Conservation (phyloP, 2,888 invertebrate genomes). For the Aphidius colemani region DNA sequence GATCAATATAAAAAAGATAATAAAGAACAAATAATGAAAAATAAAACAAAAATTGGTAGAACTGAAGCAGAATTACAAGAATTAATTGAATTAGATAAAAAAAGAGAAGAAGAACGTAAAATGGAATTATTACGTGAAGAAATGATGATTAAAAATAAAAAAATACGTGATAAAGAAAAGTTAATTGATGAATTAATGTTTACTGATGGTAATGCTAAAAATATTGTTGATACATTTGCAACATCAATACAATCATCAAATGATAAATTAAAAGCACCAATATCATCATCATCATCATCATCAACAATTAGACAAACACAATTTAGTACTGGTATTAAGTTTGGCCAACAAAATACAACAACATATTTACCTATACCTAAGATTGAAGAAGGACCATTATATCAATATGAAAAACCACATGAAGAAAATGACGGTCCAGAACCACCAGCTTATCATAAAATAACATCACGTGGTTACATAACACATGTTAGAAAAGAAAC, state of each 20-base stretch:
- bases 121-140: constrained; percentile 69
- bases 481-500: constrained; percentile 76
- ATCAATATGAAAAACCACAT: constrained; percentile 66
- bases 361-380: constrained; percentile 72
- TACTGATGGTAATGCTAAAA: constrained; percentile 86
- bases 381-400: constrained; percentile 78
- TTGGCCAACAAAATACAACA: constrained; percentile 69
- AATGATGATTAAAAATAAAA: constrained; percentile 76
- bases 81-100: constrained; percentile 79
- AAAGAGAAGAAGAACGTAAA: constrained; percentile 74
- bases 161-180: constrained; percentile 86
- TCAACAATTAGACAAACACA: constrained; percentile 61
- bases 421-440: constrained; percentile 70
- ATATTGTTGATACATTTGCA: constrained; percentile 82
- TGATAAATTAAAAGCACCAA: constrained; percentile 64
- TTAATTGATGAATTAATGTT: constrained; percentile 95
- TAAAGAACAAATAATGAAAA: constrained; percentile 80
- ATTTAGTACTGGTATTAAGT: constrained; percentile 87
- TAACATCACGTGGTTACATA: constrained; percentile 73
- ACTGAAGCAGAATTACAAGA: constrained; percentile 88
- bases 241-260: constrained; percentile 71
- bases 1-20: constrained; percentile 92
- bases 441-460: constrained; percentile 69
- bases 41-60: constrained; percentile 75
- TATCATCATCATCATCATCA: constrained; percentile 59